Conservation (phyloP, 2,888 invertebrate genomes). For the Frankliniella intonsa region DNA sequence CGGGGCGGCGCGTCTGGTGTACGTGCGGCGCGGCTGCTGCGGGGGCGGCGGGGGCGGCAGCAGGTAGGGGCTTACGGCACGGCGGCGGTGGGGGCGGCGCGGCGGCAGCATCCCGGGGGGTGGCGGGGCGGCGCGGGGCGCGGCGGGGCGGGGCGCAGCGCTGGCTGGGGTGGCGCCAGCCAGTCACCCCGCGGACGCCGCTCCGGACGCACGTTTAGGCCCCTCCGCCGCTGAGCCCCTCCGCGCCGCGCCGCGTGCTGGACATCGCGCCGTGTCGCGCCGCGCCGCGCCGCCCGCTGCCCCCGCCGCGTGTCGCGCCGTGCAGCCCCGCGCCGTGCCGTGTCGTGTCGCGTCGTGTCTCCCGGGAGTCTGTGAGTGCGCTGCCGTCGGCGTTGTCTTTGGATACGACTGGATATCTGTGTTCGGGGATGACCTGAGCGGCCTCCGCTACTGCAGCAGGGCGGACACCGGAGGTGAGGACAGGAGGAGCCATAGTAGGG, state of each 20-base stretch:
- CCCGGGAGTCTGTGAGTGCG: not conserved
- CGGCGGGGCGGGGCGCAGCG: not conserved
- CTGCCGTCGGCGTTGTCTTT: not conserved
- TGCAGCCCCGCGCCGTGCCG: not conserved
- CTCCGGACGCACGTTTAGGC: not conserved
- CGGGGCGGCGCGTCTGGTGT: not conserved
- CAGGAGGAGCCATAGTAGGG: no score
- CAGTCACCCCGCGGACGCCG: slow-evolving; percentile 10
- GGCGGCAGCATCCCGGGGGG: not conserved
- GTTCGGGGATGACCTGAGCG: no score
- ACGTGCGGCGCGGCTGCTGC: not conserved
- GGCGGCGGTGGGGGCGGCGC: not conserved
- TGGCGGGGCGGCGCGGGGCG: not conserved
- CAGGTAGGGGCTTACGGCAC: not conserved
- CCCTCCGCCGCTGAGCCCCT: not conserved
- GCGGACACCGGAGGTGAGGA: no score
- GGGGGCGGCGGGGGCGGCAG: not conserved
- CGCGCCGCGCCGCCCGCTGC: not conserved
- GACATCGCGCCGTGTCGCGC: slow-evolving; percentile 9
- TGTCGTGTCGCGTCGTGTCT: not conserved
- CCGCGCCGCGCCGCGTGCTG: not conserved
- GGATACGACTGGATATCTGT: not conserved
- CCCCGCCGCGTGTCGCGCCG: not conserved
- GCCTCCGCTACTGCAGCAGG: no score
- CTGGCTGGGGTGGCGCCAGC: not conserved